Percentiles rank a stretch among this genome's conserved stretches.
These are phyloP conservation scores for Batillaria attramentaria DNA, from an alignment of 1,140 invertebrate species.

Conservation along the genomic window DNA sequence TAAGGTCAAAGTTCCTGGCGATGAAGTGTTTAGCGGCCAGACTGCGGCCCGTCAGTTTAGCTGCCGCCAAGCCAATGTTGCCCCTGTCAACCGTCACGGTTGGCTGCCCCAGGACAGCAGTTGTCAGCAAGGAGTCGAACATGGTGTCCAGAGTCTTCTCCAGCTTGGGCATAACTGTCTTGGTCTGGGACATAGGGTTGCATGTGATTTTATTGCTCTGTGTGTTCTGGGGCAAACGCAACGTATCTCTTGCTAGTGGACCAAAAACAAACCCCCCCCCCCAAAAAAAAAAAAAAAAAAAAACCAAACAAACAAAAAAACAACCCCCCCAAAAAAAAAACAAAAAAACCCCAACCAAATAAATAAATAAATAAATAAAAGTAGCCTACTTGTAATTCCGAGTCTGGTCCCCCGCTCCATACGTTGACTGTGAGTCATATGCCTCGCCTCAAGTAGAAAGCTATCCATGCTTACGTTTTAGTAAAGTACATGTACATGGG, in stretches of 20 bases:
- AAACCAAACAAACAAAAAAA: no score
- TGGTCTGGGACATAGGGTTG: no score
- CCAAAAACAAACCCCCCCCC: no score
- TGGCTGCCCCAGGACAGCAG: constrained; percentile 14
- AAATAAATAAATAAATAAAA: background rate
- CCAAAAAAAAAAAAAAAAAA: no score
- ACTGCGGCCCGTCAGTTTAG: background rate
- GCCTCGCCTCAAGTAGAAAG: background rate
- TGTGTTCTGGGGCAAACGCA: no score
- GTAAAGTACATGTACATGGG: background rate
- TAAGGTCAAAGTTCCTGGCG: background rate
- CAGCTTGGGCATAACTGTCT: background rate
- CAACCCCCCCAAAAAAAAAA: no score
- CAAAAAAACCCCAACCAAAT: no score
- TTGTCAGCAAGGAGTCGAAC: background rate
- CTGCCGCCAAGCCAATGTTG: background rate
- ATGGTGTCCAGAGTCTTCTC: background rate
- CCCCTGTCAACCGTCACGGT: background rate
- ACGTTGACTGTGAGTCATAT: background rate
- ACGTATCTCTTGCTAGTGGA: no score
- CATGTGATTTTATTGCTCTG: no score
- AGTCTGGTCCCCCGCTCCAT: background rate
- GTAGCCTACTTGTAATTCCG: background rate
- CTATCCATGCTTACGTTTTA: background rate
- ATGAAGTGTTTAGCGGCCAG: background rate